phyloP scores from a whole-genome alignment of 2,797 vertebrate species.

The Acestrorhynchus altus region DNA sequence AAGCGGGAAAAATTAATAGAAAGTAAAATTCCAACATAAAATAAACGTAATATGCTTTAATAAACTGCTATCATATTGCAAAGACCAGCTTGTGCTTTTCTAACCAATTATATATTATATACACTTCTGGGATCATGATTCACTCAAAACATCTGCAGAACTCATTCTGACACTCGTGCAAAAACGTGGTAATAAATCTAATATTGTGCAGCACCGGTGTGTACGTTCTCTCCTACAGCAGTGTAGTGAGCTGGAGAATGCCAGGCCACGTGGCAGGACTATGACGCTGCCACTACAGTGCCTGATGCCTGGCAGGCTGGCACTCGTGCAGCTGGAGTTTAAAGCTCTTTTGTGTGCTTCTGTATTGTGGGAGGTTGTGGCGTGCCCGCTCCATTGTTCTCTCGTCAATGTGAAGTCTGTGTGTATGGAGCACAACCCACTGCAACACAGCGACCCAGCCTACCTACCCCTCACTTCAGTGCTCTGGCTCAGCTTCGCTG shows the following conservation, averaged over 20 bases:
- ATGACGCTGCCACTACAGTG: slow-evolving; percentile 45
- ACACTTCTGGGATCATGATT: too few species aligned
- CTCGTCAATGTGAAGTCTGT: slow-evolving; percentile 74
- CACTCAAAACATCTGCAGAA: too few species aligned
- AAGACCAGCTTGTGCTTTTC: too few species aligned
- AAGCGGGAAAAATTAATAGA: neutral
- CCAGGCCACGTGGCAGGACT: slow-evolving; percentile 30
- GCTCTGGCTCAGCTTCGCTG: neutral
- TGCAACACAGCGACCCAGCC: slow-evolving; percentile 35
- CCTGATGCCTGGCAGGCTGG: slow-evolving; percentile 38
- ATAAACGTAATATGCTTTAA: too few species aligned
- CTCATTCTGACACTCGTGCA: too few species aligned
- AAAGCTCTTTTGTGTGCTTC: slow-evolving; percentile 70
- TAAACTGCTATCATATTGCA: too few species aligned
- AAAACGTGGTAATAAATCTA: neutral
- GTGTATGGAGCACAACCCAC: slow-evolving; percentile 58
- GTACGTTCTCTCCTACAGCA: neutral
- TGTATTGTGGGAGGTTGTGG: slow-evolving; percentile 64
- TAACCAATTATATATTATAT: too few species aligned
- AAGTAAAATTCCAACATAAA: too few species aligned
- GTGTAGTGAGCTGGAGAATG: neutral
- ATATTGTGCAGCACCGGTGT: neutral
- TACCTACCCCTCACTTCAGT: slow-evolving; percentile 39
- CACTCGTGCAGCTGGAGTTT: slow-evolving; percentile 54
- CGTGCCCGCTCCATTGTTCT: slow-evolving; percentile 80